Conservation (phyloP, 1,140 invertebrate genomes). For the Bombus consobrinus region DNA sequence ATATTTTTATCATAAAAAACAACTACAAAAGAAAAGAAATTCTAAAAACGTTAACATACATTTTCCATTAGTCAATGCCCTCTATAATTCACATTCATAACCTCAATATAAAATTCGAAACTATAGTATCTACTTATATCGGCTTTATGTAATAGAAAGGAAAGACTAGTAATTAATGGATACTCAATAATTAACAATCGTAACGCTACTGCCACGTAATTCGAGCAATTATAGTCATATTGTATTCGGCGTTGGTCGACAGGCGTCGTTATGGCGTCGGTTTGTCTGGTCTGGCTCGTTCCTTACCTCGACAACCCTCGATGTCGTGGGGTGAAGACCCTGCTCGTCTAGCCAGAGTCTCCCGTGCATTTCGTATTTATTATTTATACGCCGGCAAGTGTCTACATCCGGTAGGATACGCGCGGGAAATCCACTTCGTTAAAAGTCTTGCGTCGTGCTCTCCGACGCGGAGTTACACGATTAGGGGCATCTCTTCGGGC, state of each 20-base stretch:
- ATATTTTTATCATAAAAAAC: neutral
- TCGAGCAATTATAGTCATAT: neutral
- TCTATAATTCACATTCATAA: neutral
- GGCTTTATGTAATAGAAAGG: neutral
- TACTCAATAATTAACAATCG: neutral
- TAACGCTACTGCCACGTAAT: neutral
- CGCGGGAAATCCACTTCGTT: slow-evolving; percentile 30
- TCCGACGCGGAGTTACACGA: slow-evolving; percentile 25
- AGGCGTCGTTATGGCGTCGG: slow-evolving; percentile 47
- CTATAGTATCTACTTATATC: neutral
- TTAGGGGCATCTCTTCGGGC: neutral
- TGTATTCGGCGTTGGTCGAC: neutral
- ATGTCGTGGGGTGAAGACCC: slow-evolving; percentile 58
- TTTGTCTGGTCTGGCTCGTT: slow-evolving; percentile 48
- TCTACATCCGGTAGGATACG: slow-evolving; percentile 33
- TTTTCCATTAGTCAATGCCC: too few species aligned
- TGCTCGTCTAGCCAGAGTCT: slow-evolving; percentile 35
- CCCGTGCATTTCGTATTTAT: slow-evolving; percentile 58
- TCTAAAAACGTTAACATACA: neutral
- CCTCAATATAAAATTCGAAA: neutral
- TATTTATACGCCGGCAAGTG: slow-evolving; percentile 55
- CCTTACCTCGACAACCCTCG: slow-evolving; percentile 58
- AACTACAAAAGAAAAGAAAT: neutral
- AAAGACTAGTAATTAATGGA: neutral
- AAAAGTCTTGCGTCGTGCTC: slow-evolving; percentile 22